Base-by-base conservation (phyloP, 35 echinoderm and acorn worm species). In the Chiridota heheva region DNA sequence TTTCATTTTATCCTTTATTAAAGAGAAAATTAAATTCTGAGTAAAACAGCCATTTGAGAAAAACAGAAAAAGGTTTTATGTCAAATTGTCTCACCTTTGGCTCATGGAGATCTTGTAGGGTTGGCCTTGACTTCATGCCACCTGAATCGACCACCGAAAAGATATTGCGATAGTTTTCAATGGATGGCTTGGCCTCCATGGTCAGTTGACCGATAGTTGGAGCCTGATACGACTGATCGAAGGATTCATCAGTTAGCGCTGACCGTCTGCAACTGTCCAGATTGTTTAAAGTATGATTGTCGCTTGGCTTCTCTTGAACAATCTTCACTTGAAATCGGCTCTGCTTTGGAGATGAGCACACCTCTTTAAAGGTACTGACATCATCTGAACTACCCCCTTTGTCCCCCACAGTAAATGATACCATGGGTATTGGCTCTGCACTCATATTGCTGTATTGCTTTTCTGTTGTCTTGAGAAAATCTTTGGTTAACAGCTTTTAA, bases 91-190 rank as follows among this genome's bases (percentile, higher is more conserved):
- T 34, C 37, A 87, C 84, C 84, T 87, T 87, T 29, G 90, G 90
- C 37, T 86, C 90, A 67, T 92, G 90, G 16, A 92, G 75, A 37
- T 92, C 90, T 36, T 87, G 40, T 35, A 92, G 58, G n/a, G 90
- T 92, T 5, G 90, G 90, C 33, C 90, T 80, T 35, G 80, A 66
- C 35, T 87, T 92, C 76, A 69, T 78, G 42, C 48, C 79, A 36
- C 48, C 48, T 40, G 56, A 47, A 17, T 67, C 76, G 42, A 72
- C 53, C 45, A 77, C 51, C 18, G 90, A 87, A 57, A 81, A 82
- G 12, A 80, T 64, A 56, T 92, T 92, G 18, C 90, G 41, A 44
- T 92, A 92, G 44, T 92, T 80, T 59, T 86, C 90, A 41, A 92
- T 69, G 4, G 74, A 67, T 36, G 90, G 90, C 32, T 87, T 44